These are phyloP conservation scores for Anguilla marmorata DNA, from an alignment of 2,797 vertebrate species.

Conservation along the genomic window DNA sequence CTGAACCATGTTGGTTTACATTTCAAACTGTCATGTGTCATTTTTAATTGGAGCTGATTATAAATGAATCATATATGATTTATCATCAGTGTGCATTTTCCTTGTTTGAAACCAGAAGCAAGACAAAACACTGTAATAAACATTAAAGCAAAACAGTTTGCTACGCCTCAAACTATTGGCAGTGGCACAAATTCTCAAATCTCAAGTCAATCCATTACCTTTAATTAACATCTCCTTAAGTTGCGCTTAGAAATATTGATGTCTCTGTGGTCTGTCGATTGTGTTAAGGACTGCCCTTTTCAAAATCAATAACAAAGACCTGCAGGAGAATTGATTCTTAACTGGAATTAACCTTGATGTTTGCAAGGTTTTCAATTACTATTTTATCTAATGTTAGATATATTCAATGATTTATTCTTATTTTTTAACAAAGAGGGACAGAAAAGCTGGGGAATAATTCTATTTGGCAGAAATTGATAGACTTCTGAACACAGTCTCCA, in stretches of 20 bases:
- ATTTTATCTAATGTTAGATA: constrained; percentile 59
- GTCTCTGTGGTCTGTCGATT: constrained; percentile 5
- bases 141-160: background rate
- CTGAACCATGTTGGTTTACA: no score
- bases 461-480: constrained; percentile 56
- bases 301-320: constrained; percentile 50
- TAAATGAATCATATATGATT: background rate
- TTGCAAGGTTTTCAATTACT: constrained; percentile 66
- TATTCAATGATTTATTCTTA: constrained; percentile 63
- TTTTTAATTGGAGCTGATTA: background rate
- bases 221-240: background rate
- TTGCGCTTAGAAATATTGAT: constrained; percentile 7
- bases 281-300: constrained; percentile 33
- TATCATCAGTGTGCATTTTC: constrained; percentile 24
- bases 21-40: background rate
- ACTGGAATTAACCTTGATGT: constrained; percentile 64
- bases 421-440: constrained; percentile 60
- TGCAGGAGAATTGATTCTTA: constrained; percentile 58
- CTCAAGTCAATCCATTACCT: background rate
- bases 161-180: background rate
- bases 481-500: constrained; percentile 63
- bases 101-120: constrained; percentile 13
- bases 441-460: constrained; percentile 58
- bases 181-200: background rate
- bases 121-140: background rate